Base-by-base conservation (phyloP, 2,113 vertebrate genomes). In the Lethenteron reissneri region DNA sequence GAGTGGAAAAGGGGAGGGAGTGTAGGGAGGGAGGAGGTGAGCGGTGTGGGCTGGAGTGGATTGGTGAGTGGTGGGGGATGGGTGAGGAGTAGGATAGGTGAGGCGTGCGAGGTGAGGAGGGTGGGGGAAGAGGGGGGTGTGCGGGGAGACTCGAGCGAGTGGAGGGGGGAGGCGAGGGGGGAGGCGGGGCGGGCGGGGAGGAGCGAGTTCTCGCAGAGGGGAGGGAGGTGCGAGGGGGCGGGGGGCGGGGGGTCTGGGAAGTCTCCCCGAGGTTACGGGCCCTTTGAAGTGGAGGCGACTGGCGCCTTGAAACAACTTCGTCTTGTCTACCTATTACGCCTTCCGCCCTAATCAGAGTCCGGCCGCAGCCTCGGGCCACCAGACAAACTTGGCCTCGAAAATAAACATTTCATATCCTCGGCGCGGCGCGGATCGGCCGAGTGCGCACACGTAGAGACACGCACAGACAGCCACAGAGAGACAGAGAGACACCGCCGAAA, bases 241-340 rank as follows among this genome's bases (percentile, higher is more conserved):
- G 64, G 64, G 21, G 64, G 11, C 11, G 64, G n/a, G n/a, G 9
- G 64, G 64, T 68, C 64, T 68, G 64, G 64, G 25, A 68, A 68
- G n/a, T 68, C 64, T 68, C 64, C 64, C 64, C 25, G n/a, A 68
- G 64, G 64, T 68, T 68, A 68, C 64, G 64, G 64, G n/a, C 25
- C n/a, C 64, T 68, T 68, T 68, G n/a, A 68, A 17, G 64, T 68
- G n/a, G 64, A n/a, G n/a, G 64, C 64, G 64, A 68, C 64, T 68
- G 64, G 64, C 64, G 64, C 64, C 64, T 68, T 68, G 25, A 68
- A 68, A 68, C 64, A 68, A 68, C 64, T 68, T 68, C 9, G 64
- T 68, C 64, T 68, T 68, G 64, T 68, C 64, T 68, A 25, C 64
- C 25, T 68, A 68, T 68, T 68, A 68, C n/a, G n/a, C 64, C 64